Evolutionary conservation across 2,888 invertebrate species (phyloP), one percentile per base, ranked within the genome.

Genomic region (Andrena dorsata): DNA sequence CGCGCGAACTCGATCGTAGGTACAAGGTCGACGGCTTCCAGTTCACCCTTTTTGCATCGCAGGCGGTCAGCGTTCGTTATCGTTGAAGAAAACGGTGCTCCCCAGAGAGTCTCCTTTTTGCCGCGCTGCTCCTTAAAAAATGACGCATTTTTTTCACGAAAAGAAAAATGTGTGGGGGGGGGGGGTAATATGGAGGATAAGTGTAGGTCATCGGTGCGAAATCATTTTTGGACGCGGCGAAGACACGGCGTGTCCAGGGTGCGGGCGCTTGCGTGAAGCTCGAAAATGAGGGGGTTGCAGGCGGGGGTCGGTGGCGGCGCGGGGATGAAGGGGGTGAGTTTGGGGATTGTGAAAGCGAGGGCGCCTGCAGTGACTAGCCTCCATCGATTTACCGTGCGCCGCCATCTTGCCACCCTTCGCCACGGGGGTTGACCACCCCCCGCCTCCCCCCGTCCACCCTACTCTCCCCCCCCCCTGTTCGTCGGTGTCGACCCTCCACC

Each of bases 331-430:
- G 87, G 89, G 86, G 86, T 87, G 90, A 88, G 90, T 88, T 88
- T 88, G 88, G 90, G 86, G 88, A 85, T 88, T 82, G 90, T 90
- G 91, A 92, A 92, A 92, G 91, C 90, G 93, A 92, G 93, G 93
- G 92, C 91, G 93, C 93, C 91, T 93, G 93, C 93, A 93, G 93
- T 93, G 93, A 93, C 93, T 93, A 93, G 93, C 94, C 94, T 94
- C 94, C 94, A 94, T 94, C 94, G 94, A 94, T 94, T 94, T 94
- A 92, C 94, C 93, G 92, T 93, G 91, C 90, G 94, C 92, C 93
- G 94, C 94, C 94, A 94, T 94, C 93, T 94, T 94, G 93, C 93
- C 92, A 93, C 93, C 93, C 93, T 93, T 92, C 92, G 91, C 91
- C 91, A 91, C 89, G 89, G 92, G 92, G 93, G 92, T 92, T 92